These are phyloP conservation scores for Mnemiopsis leidyi DNA, from an alignment of 37 sponge, comb jelly and placozoan genomes.

Conservation along the genomic window DNA sequence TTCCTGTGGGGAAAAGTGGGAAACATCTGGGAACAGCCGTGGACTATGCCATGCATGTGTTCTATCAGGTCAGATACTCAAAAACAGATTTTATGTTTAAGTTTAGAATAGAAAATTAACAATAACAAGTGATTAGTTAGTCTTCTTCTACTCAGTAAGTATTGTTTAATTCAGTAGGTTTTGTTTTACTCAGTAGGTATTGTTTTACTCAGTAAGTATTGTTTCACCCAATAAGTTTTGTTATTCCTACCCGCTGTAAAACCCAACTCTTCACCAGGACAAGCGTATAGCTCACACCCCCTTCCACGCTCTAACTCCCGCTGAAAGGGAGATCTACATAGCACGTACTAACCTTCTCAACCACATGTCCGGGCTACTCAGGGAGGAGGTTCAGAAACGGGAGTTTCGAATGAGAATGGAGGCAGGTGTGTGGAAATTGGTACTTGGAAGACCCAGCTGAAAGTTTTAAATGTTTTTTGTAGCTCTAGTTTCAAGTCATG, in stretches of 20 bases:
- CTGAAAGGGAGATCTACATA: conserved; percentile 65
- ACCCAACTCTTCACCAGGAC: too few species aligned
- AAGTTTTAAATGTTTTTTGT: too few species aligned
- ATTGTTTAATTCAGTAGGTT: too few species aligned
- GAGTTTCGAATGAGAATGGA: background rate
- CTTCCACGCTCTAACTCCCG: conserved; percentile 63
- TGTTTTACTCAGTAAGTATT: background rate
- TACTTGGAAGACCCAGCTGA: too few species aligned
- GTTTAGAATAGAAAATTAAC: too few species aligned
- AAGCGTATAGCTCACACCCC: conserved; percentile 66
- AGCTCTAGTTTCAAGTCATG: too few species aligned
- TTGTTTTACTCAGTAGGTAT: too few species aligned
- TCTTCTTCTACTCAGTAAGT: too few species aligned
- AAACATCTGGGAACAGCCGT: conserved; percentile 68
- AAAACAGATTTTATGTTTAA: too few species aligned
- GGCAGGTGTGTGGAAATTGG: background rate
- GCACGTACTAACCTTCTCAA: conserved; percentile 64
- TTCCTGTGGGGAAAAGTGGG: conserved; percentile 63
- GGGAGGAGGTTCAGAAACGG: conserved; percentile 58
- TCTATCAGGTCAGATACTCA: conserved; percentile 74
- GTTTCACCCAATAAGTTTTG: background rate
- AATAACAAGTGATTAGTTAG: too few species aligned
- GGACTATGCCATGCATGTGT: conserved; percentile 75
- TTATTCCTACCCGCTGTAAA: background rate
- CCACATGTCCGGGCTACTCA: conserved; percentile 42